Evolutionary conservation across 2,888 invertebrate species (phyloP).

Genomic region (Mythimna albipuncta): DNA sequence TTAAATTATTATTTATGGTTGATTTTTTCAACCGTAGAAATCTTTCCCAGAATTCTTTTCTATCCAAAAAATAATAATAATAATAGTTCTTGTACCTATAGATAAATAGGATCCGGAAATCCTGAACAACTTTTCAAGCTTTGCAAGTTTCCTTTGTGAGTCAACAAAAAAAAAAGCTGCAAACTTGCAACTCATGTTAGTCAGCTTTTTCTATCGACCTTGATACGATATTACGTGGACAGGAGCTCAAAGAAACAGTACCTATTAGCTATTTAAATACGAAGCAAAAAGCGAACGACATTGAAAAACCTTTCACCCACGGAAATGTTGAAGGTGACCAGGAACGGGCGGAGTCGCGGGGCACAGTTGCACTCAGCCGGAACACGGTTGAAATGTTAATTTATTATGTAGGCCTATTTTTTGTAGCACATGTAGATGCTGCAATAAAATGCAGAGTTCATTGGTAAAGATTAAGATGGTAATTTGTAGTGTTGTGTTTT

Average conservation of each 20-base stretch:
- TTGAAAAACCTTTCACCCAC: conserved; percentile 81
- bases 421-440: neutral
- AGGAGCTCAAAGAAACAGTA: conserved; percentile 27
- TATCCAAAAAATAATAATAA: too few species aligned
- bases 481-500: neutral
- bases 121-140: neutral
- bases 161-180: conserved; percentile 21
- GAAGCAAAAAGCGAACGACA: conserved; percentile 69
- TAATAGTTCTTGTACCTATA: too few species aligned
- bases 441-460: neutral
- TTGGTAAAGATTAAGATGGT: neutral
- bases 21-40: too few species aligned
- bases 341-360: conserved; percentile 67
- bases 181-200: conserved; percentile 23
- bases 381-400: conserved; percentile 34
- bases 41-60: too few species aligned
- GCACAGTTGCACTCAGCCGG: conserved; percentile 40
- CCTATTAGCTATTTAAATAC: conserved; percentile 55
- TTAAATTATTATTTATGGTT: neutral
- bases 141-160: neutral
- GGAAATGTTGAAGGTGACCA: conserved; percentile 77
- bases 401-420: conserved; percentile 8
- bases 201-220: conserved; percentile 53
- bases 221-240: conserved; percentile 49
- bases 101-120: conserved; percentile 14